Base-by-base conservation (phyloP, 2,113 vertebrate species). In the Neolamprologus variostigma region DNA sequence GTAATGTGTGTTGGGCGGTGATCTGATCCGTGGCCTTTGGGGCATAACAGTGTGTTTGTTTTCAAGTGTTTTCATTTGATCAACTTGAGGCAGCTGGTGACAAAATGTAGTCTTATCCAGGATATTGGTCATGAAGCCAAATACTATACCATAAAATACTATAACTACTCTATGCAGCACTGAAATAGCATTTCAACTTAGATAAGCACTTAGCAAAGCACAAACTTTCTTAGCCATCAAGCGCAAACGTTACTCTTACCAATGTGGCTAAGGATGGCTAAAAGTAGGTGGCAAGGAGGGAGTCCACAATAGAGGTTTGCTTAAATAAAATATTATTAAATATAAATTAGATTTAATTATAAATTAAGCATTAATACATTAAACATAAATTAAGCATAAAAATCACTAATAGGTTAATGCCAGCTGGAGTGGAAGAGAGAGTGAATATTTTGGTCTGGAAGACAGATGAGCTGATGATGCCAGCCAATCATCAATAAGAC, bases 61-160 rank as follows among this genome's bases (percentile, higher is more conserved):
- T 51, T 51, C 50, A 51, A 51, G 50, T 51, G n/a, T 21, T 54
- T 59, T 28, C 23, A 59, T 59, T 59, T 59, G 55, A 59, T 28
- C 55, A 16, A 8, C 13, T 28, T 59, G 4, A 28, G 21, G 54
- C 21, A 57, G 0, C 11, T 26, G 21, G 54, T 57, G 54, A 57
- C 1, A 26, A 0, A 55, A 55, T 55, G 7, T 55, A 0, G 21
- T 0, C 21, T 55, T 55, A 26, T 8, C 11, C 53, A 4, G 53
- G 54, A 26, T 57, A 57, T 0, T 57, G 21, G 54, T 26, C 7
- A 57, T 0, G 1, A 1, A 26, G 54, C 21, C 54, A 54, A 57
- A 57, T 55, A 26, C 11, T 55, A 55, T 1, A 26, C 54, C 6
- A 55, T 57, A 26, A 57, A 57, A 0, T 57, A 14, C 21, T 2